Conservation (phyloP, 2,888 invertebrate genomes). For the Perizoma affinitatum region DNA sequence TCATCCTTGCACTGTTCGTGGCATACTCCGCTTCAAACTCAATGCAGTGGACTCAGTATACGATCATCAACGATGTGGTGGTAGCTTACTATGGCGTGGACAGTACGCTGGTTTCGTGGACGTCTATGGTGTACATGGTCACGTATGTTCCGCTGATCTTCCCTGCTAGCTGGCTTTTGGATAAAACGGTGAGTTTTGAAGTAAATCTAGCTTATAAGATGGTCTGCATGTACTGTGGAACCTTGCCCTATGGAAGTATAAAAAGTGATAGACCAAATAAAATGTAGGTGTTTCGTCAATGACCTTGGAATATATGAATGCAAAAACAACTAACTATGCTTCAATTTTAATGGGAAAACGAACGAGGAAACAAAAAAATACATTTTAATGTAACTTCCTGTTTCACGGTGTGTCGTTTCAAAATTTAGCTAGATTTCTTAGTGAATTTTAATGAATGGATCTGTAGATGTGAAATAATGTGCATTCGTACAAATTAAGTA, state of each 20-base stretch:
- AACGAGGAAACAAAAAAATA: neutral
- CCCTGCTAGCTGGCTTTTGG: constrained; percentile 97
- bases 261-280: neutral
- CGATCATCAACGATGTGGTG: constrained; percentile 94
- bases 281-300: constrained; percentile 1
- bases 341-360: constrained; percentile 8
- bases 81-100: constrained; percentile 88
- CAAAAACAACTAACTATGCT: constrained; percentile 4
- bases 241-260: neutral
- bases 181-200: constrained; percentile 90
- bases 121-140: constrained; percentile 98
- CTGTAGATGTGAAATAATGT: too few species aligned
- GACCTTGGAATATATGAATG: constrained; percentile 1
- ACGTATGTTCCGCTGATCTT: constrained; percentile 98
- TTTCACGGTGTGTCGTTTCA: neutral
- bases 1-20: constrained; percentile 92
- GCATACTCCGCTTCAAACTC: constrained; percentile 95
- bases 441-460: too few species aligned
- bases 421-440: too few species aligned
- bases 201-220: neutral
- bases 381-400: neutral
- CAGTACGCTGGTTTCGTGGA: constrained; percentile 93
- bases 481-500: too few species aligned
- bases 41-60: constrained; percentile 98
- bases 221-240: too few species aligned